A percentile compares a stretch with the other conserved stretches of the same genome.
Conservation (phyloP, 2,888 invertebrate genomes). For the Cataglyphis albicans region DNA sequence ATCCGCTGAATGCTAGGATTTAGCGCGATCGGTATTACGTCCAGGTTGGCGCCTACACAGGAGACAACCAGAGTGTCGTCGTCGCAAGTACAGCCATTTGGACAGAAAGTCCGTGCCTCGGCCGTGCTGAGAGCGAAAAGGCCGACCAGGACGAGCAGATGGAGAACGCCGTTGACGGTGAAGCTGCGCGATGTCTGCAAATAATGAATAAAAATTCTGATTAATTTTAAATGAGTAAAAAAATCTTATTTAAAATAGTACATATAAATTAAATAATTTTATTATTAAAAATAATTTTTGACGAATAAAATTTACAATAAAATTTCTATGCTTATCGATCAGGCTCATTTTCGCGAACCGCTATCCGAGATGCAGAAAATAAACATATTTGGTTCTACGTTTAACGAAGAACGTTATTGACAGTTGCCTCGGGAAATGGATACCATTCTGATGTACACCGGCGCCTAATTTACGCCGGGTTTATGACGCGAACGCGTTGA, state of each 20-base stretch:
- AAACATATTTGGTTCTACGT: neutral
- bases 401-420: constrained; percentile 15
- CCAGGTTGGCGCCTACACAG: constrained; percentile 94
- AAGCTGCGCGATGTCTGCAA: constrained; percentile 66
- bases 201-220: constrained; percentile 35
- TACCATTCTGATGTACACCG: constrained; percentile 25
- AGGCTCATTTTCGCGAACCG: neutral
- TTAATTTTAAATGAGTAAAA: neutral
- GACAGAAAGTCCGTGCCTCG: constrained; percentile 89
- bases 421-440: constrained; percentile 34
- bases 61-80: constrained; percentile 95
- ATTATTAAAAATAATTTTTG: neutral
- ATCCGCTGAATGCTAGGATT: constrained; percentile 96
- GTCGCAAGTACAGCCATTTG: constrained; percentile 95
- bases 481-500: constrained; percentile 55
- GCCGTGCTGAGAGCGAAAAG: constrained; percentile 81
- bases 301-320: neutral
- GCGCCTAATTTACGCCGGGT: constrained; percentile 50
- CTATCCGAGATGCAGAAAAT: neutral
- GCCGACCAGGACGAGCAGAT: constrained; percentile 69
- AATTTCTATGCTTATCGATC: too few relatives aligned
- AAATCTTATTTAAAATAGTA: neutral
- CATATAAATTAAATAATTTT: neutral
- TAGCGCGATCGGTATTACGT: constrained; percentile 95
- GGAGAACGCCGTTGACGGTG: constrained; percentile 48